Conservation (phyloP, 2,797 vertebrate genomes). For the Geotrypetes seraphini region DNA sequence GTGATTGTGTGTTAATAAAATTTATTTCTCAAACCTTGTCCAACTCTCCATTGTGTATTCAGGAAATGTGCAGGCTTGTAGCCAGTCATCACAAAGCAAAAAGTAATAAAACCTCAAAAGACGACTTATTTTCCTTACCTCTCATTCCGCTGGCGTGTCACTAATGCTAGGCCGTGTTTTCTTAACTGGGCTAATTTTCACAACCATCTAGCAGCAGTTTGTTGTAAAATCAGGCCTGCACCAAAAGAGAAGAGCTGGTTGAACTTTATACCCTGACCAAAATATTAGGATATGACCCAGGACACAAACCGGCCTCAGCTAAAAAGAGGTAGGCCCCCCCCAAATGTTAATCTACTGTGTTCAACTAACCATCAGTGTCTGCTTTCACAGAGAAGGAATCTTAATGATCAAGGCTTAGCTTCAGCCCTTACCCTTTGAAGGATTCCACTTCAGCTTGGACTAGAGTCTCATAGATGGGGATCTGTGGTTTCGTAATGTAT, state of each 20-base stretch:
- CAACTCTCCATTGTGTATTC: slow-evolving; percentile 58
- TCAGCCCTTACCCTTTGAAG: slow-evolving; percentile 1
- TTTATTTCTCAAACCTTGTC: slow-evolving; percentile 57
- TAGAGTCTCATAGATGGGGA: not conserved
- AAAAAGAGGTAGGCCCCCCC: too few species aligned
- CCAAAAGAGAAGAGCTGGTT: too few species aligned
- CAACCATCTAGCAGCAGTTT: not conserved
- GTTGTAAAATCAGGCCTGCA: too few species aligned
- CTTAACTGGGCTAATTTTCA: not conserved
- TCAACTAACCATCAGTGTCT: not conserved
- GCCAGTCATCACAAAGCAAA: slow-evolving; percentile 53
- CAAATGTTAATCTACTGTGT: too few species aligned
- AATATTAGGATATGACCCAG: too few species aligned
- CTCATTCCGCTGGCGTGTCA: slow-evolving; percentile 8
- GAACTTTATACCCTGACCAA: too few species aligned
- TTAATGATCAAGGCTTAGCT: not conserved
- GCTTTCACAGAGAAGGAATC: not conserved
- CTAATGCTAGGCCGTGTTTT: not conserved
- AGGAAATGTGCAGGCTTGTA: slow-evolving; percentile 54
- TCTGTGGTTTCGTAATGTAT: not conserved
- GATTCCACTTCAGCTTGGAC: not conserved
- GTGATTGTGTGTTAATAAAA: slow-evolving; percentile 59
- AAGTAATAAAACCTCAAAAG: slow-evolving; percentile 45
- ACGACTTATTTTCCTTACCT: slow-evolving; percentile 20
- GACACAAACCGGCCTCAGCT: too few species aligned